phyloP scores from a whole-genome alignment of 1,140 invertebrate genomes.

The Anthonomus grandis region DNA sequence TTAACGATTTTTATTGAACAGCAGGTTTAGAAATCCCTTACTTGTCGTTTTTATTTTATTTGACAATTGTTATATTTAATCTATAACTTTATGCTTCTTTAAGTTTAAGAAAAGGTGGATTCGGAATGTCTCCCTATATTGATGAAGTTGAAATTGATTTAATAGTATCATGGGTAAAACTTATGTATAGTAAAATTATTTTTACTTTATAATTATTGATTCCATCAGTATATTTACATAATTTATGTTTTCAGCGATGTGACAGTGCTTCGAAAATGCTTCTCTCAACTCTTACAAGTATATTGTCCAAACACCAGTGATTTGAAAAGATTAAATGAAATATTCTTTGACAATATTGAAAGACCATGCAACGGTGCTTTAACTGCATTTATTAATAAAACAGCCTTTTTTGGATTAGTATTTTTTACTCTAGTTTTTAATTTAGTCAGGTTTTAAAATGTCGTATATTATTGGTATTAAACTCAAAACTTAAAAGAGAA shows the following conservation, averaged over 20 bases:
- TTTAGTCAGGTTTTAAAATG: too few species aligned
- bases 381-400: not conserved
- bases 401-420: not conserved
- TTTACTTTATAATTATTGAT: not conserved
- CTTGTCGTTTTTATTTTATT: too few species aligned
- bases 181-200: not conserved
- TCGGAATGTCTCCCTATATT: too few species aligned
- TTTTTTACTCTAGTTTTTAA: not conserved
- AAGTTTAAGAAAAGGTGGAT: too few species aligned
- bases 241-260: not conserved
- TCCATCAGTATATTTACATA: not conserved
- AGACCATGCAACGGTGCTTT: not conserved
- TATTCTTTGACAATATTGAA: slow-evolving; percentile 1
- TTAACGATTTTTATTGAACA: too few species aligned
- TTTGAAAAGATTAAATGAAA: not conserved
- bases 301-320: not conserved
- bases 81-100: too few species aligned
- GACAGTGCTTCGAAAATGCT: slow-evolving; percentile 2
- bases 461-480: too few species aligned
- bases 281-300: not conserved
- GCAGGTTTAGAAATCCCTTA: too few species aligned
- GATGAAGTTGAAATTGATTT: not conserved
- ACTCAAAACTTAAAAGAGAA: too few species aligned
- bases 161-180: not conserved
- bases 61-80: too few species aligned